Conservation (phyloP, 1,140 invertebrate species). For the Aphis gossypii region DNA sequence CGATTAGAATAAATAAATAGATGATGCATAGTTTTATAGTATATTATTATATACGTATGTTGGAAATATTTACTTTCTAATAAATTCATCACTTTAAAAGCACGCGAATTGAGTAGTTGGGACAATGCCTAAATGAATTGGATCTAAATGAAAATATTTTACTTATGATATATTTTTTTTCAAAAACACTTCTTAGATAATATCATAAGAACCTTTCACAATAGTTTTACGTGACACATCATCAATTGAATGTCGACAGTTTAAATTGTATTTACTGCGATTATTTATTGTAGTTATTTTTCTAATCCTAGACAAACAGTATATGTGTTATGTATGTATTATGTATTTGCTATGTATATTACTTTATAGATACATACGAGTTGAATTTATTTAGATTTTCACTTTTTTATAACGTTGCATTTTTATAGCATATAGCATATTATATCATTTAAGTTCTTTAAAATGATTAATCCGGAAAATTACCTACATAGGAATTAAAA, state of each 20-base stretch:
- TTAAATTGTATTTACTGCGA: background rate
- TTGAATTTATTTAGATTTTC: too few species aligned
- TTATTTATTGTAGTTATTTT: background rate
- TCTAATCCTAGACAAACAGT: too few species aligned
- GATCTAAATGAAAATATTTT: background rate
- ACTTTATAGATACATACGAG: background rate
- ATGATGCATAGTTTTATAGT: background rate
- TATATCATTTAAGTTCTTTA: background rate
- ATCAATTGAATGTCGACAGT: background rate
- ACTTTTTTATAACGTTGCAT: background rate
- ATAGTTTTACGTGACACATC: background rate
- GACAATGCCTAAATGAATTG: background rate
- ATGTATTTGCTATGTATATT: background rate
- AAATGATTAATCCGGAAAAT: background rate
- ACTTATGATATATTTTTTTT: background rate
- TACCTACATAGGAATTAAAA: too few species aligned
- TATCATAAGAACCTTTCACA: background rate
- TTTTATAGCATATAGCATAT: background rate
- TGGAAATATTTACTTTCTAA: background rate
- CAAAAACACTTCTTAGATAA: too few species aligned
- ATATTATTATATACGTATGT: background rate
- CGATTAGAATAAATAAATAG: background rate
- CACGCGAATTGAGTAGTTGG: background rate
- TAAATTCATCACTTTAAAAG: conserved; percentile 21
- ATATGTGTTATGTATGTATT: too few species aligned